Evolutionary conservation across 2,888 invertebrate genomes (phyloP).

Genomic region (Bellardia pandia): DNA sequence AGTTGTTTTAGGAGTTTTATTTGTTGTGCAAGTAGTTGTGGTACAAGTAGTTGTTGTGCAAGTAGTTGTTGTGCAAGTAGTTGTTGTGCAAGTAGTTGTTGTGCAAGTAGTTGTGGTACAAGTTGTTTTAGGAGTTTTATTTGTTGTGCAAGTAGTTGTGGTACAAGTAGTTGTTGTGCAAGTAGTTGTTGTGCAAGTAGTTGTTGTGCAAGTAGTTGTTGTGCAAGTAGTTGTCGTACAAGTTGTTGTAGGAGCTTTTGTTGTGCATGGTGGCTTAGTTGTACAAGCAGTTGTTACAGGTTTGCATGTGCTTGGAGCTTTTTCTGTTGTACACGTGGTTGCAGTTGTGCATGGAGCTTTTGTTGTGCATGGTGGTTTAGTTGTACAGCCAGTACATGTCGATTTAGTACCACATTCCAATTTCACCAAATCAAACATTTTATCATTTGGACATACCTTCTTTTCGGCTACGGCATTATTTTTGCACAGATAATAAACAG

Average conservation of each 20-base stretch:
- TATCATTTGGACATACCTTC: conserved; percentile 60
- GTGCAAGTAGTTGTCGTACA: conserved; percentile 40
- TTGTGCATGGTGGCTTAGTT: conserved; percentile 18
- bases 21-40: conserved; percentile 4
- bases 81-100: background rate
- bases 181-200: conserved; percentile 7
- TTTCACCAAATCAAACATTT: conserved; percentile 71
- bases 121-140: too few species aligned
- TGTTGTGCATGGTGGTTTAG: conserved; percentile 41
- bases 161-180: conserved; percentile 50
- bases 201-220: conserved; percentile 6
- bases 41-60: conserved; percentile 25
- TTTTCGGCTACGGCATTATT: conserved; percentile 46
- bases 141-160: conserved; percentile 39
- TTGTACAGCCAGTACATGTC: conserved; percentile 53
- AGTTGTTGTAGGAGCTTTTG: conserved; percentile 10
- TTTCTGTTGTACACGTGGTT: conserved; percentile 5
- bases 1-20: too few species aligned
- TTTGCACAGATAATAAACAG: conserved; percentile 73
- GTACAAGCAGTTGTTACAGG: conserved; percentile 26
- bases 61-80: conserved; percentile 23
- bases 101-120: conserved; percentile 12
- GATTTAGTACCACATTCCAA: conserved; percentile 69
- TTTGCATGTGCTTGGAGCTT: conserved; percentile 30
- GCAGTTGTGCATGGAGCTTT: conserved; percentile 20